Conservation (phyloP, 2,113 vertebrate genomes). For the Oncorhynchus masou region DNA sequence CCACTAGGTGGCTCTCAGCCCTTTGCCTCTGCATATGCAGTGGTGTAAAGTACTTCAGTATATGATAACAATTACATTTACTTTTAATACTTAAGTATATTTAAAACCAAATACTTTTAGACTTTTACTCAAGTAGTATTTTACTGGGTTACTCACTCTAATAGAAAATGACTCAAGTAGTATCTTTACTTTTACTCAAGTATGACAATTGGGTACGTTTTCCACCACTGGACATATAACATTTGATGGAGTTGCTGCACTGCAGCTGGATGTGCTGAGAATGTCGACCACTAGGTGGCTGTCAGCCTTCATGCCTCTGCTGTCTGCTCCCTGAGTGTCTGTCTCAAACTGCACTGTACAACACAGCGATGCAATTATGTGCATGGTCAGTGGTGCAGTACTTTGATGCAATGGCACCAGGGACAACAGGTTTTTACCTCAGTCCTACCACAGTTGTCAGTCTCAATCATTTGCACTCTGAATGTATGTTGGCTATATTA, state of each 20-base stretch:
- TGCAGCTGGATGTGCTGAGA: neutral
- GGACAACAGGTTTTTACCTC: neutral
- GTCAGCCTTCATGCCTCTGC: slow-evolving; percentile 3
- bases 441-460: neutral
- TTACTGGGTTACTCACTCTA: too few relatives aligned
- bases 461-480: neutral
- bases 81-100: too few relatives aligned
- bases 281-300: slow-evolving; percentile 30
- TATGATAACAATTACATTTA: too few relatives aligned
- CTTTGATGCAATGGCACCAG: neutral
- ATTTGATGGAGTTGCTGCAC: neutral
- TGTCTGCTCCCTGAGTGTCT: neutral
- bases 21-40: neutral
- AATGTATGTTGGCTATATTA: neutral
- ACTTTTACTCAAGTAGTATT: too few relatives aligned
- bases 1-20: slow-evolving; percentile 33
- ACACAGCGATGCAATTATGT: neutral
- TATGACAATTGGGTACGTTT: too few relatives aligned
- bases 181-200: too few relatives aligned
- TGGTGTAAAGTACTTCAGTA: too few relatives aligned
- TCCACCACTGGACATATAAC: too few relatives aligned
- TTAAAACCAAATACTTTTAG: too few relatives aligned
- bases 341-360: neutral
- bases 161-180: too few relatives aligned
- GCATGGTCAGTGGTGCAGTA: neutral